phyloP scores from a whole-genome alignment of 2,113 vertebrate genomes.

The Origma solitaria region DNA sequence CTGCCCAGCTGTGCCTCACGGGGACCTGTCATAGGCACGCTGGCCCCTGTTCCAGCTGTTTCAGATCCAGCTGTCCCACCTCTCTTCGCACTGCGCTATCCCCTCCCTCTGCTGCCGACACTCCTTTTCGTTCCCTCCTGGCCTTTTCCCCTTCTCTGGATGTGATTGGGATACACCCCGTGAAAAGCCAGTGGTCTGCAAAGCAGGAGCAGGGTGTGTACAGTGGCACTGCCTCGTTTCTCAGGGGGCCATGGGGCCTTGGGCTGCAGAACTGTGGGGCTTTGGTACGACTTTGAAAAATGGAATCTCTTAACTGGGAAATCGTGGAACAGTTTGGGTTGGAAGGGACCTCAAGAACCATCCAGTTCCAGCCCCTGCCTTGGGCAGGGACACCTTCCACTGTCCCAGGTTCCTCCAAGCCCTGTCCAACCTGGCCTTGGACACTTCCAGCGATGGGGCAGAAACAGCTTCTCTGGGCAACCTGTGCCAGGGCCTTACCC shows the following conservation, averaged over 20 bases:
- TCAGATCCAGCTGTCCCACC: neutral
- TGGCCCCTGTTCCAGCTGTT: neutral
- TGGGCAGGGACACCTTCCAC: neutral
- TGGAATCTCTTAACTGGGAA: neutral
- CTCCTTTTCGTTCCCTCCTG: neutral
- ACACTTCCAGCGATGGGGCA: neutral
- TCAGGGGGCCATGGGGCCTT: too few species aligned
- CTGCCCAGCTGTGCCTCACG: rapidly evolving
- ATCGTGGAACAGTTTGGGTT: neutral
- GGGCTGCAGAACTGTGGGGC: rapidly evolving
- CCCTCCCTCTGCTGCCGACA: neutral
- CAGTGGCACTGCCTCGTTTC: rapidly evolving
- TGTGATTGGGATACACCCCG: rapidly evolving
- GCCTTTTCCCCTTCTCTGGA: neutral
- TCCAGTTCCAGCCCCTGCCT: neutral
- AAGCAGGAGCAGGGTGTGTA: neutral
- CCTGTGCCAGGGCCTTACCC: neutral
- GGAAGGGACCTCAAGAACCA: neutral
- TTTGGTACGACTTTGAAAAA: neutral
- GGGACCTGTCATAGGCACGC: rapidly evolving
- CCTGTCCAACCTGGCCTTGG: neutral
- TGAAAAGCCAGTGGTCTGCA: too few species aligned
- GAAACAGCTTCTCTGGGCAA: neutral
- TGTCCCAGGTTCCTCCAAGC: neutral
- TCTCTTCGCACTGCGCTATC: neutral